Base-by-base conservation (phyloP, 2,797 vertebrate genomes). In the Apogon hyalosoma region DNA sequence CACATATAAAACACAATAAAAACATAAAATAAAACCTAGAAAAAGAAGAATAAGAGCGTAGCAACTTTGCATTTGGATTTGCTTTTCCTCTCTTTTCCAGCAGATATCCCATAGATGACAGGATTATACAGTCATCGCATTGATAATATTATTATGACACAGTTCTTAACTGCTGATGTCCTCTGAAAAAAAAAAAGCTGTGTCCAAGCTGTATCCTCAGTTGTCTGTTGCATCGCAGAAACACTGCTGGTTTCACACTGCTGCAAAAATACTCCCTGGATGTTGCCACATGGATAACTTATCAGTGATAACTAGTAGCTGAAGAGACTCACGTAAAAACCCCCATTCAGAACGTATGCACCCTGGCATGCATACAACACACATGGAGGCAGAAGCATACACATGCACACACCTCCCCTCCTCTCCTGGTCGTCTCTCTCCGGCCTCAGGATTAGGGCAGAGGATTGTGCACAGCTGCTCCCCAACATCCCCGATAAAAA, bases 381-480 rank as follows among this genome's bases (percentile, higher is more conserved):
- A 79, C 73, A 79, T 75, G 64, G 19, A 60, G 15, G 51, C 40
- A 57, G 6, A 5, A 6, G 24, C 10, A 31, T 7, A 36, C 55
- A 59, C 65, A 50, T 57, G 53, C 6, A 42, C 64, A 63, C 69
- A 68, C 61, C 50, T 50, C 79, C 73, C 76, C 68, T 73, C 52
- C 62, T 64, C 19, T 58, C 71, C 55, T 11, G 28, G 73, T 76
- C 79, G 77, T 74, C 77, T 87, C 77, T 87, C 87, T 88, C 84
- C 64, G 77, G 84, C 64, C 80, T 69, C 69, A 36, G 89, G 90
- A 92, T 93, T 93, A 93, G 90, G 87, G 80, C 83, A 80, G 83
- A 87, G 88, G 91, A 91, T 92, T 93, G 92, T 88, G 87, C 92
- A 93, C 92, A 92, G 92, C 92, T 93, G 92, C 90, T 88, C 84